Conservation (phyloP, 2,888 invertebrate genomes). For the Nasonia oneida region DNA sequence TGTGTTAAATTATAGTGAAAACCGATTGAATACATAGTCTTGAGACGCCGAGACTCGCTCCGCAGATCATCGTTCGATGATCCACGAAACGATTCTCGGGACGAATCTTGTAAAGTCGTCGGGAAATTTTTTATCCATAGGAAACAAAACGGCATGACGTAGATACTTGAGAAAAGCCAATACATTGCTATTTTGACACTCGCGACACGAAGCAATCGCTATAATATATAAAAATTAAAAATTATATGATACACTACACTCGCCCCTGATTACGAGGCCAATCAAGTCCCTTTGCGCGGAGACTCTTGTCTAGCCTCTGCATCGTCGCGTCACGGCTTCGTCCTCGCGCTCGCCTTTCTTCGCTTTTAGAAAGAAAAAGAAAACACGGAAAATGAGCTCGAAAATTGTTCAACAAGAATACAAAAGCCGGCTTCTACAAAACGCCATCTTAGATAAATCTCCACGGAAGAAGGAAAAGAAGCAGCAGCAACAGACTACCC, state of each 20-base stretch:
- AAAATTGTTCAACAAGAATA: slow-evolving; percentile 10
- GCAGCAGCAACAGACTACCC: slow-evolving; percentile 1
- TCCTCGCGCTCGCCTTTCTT: slow-evolving; percentile 28
- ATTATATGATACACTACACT: slow-evolving; percentile 15
- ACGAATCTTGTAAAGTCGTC: slow-evolving; percentile 30
- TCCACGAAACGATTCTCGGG: neutral
- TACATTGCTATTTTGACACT: slow-evolving; percentile 55
- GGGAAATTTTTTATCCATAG: slow-evolving; percentile 30
- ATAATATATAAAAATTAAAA: slow-evolving; percentile 21
- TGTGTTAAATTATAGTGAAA: neutral
- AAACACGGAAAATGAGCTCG: neutral
- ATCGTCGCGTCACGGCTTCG: slow-evolving; percentile 28
- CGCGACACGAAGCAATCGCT: slow-evolving; percentile 49
- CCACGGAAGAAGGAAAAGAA: slow-evolving; percentile 17
- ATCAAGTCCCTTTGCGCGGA: slow-evolving; percentile 48
- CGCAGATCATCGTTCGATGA: neutral
- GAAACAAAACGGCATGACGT: neutral
- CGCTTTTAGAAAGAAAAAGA: neutral
- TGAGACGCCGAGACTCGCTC: neutral
- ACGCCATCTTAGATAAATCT: neutral
- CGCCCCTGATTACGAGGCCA: slow-evolving; percentile 39
- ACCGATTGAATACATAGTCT: neutral
- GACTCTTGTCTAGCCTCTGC: slow-evolving; percentile 44
- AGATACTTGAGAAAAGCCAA: slow-evolving; percentile 24
- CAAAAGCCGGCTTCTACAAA: neutral